These are phyloP conservation scores for Enteromius treurensis DNA, from an alignment of 2,797 vertebrate genomes.

Conservation along the genomic window DNA sequence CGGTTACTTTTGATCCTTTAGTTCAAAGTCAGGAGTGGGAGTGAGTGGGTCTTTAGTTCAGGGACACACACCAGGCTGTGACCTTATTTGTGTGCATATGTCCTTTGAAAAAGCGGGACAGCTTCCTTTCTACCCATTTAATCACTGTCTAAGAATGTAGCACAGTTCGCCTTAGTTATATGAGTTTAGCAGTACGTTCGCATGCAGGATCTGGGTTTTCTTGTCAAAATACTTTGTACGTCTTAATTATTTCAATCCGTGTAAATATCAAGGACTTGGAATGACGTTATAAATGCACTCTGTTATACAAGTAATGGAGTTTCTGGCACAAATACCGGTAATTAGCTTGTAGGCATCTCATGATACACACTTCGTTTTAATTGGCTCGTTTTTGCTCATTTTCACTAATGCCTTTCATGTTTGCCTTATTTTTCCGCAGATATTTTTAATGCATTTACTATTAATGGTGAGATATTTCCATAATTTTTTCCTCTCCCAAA, in stretches of 20 bases:
- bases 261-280: conserved; percentile 18
- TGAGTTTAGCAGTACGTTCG: conserved; percentile 27
- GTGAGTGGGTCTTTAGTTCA: conserved; percentile 60
- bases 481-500: conserved; percentile 77
- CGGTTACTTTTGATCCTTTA: conserved; percentile 81
- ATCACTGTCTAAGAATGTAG: conserved; percentile 67
- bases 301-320: conserved; percentile 47
- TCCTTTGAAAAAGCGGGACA: conserved; percentile 80
- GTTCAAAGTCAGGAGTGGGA: conserved; percentile 76
- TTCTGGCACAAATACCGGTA: conserved; percentile 61
- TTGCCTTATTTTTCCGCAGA: conserved; percentile 71
- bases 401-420: conserved; percentile 78
- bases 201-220: conserved; percentile 34
- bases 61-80: conserved; percentile 78
- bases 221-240: conserved; percentile 14
- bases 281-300: conserved; percentile 27
- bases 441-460: conserved; percentile 72
- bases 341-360: conserved; percentile 75
- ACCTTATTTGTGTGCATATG: conserved; percentile 78
- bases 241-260: conserved; percentile 20
- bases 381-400: conserved; percentile 77
- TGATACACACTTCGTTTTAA: conserved; percentile 75
- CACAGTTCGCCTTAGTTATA: conserved; percentile 59
- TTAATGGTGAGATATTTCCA: conserved; percentile 81
- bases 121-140: conserved; percentile 76